Conservation (phyloP, 2,797 vertebrate genomes). For the Enteromius treurensis region DNA sequence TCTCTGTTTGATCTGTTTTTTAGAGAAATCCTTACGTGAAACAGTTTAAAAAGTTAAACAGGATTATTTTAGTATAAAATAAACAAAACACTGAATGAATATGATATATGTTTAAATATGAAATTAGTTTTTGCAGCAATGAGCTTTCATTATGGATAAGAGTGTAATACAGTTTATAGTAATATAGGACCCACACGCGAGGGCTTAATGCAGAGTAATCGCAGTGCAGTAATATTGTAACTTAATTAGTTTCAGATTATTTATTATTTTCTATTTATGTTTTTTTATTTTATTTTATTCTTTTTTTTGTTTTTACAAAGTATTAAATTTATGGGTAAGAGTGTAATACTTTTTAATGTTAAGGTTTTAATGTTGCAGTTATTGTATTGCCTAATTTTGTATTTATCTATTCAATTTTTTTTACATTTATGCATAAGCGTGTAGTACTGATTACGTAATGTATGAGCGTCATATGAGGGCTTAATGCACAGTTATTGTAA, state of each 20-base stretch:
- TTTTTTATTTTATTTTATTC: no score
- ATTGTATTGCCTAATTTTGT: not conserved
- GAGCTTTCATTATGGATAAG: not conserved
- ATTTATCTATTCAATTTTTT: not conserved
- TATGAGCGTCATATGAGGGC: not conserved
- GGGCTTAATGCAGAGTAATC: not conserved
- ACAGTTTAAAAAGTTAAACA: not conserved
- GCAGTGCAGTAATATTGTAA: not conserved
- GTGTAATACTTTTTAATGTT: not conserved
- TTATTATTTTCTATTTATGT: not conserved
- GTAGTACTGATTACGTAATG: not conserved
- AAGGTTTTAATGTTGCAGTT: not conserved
- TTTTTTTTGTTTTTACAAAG: not conserved
- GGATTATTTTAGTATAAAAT: not conserved
- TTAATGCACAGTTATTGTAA: not conserved
- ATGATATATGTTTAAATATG: not conserved
- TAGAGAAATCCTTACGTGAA: not conserved
- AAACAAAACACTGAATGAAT: not conserved
- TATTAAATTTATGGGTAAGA: not conserved
- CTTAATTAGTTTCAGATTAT: not conserved
- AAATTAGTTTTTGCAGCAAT: not conserved
- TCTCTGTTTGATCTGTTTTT: not conserved
- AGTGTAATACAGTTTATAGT: not conserved
- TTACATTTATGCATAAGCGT: not conserved
- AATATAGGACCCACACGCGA: not conserved